Evolutionary conservation across 2,113 vertebrate species (phyloP).

Genomic region (Eidolon helvum): DNA sequence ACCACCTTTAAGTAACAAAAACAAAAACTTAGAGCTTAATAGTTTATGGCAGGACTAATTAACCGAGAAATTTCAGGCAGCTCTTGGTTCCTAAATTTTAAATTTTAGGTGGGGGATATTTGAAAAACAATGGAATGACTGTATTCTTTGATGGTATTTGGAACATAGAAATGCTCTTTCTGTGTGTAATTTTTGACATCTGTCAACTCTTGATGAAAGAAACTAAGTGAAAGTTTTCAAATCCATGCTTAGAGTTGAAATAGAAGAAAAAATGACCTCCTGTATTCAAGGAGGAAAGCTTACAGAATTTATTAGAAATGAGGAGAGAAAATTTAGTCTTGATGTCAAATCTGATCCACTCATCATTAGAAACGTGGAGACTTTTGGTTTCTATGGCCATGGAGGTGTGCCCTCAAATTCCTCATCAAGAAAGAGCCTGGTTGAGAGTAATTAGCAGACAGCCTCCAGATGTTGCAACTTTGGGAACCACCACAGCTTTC

Average conservation of each 20-base stretch:
- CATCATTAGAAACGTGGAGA: not conserved
- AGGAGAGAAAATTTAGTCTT: not conserved
- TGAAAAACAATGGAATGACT: slow-evolving; percentile 15
- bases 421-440: not conserved
- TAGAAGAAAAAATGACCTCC: not conserved
- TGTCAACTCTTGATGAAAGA: slow-evolving; percentile 33
- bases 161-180: not conserved
- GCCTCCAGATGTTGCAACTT: not conserved
- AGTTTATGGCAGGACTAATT: not conserved
- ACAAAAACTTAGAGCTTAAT: not conserved
- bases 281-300: not conserved
- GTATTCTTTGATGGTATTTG: slow-evolving; percentile 6
- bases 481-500: not conserved
- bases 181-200: slow-evolving; percentile 28
- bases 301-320: not conserved
- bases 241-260: not conserved
- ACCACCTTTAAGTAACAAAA: not conserved
- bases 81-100: not conserved
- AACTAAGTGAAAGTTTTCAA: slow-evolving; percentile 19
- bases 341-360: not conserved
- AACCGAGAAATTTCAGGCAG: not conserved
- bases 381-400: not conserved
- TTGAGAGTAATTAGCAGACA: not conserved
- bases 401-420: not conserved
- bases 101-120: not conserved